A percentile compares a stretch with the other conserved stretches of the same genome.
phyloP scores from a whole-genome alignment of 2,113 vertebrate species.

The Eulacestoma nigropectus region DNA sequence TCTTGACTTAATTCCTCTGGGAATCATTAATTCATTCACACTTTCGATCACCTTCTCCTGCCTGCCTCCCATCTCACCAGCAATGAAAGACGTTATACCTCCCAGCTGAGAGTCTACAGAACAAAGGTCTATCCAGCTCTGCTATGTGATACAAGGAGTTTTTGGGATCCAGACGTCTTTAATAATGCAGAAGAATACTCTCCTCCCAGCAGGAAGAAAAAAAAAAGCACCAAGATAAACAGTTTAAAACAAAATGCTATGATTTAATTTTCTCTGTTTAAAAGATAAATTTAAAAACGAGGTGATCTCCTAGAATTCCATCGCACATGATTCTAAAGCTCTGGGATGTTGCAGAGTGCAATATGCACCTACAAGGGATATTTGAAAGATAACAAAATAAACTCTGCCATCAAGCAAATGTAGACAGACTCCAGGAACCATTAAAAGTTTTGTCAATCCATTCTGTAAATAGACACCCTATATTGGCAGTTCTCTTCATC shows the following conservation, averaged over 20 bases:
- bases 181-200: neutral
- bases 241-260: neutral
- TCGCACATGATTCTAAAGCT: neutral
- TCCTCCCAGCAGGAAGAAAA: neutral
- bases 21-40: neutral
- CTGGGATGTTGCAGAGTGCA: neutral
- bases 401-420: neutral
- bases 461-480: neutral
- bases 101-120: neutral
- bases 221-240: neutral
- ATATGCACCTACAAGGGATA: neutral
- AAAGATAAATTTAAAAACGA: neutral
- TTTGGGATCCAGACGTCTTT: neutral
- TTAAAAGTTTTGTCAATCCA: neutral
- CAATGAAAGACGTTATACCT: neutral
- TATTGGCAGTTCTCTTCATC: neutral
- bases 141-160: neutral
- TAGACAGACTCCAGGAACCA: neutral
- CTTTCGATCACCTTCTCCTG: neutral
- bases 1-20: neutral
- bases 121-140: neutral
- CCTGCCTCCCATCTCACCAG: neutral
- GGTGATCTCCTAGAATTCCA: neutral
- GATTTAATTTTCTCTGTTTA: neutral
- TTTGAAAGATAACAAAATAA: conserved; percentile 1